Evolutionary conservation across 2,888 invertebrate genomes (phyloP), one percentile per base, ranked within the genome.

Genomic region (Diloba caeruleocephala): DNA sequence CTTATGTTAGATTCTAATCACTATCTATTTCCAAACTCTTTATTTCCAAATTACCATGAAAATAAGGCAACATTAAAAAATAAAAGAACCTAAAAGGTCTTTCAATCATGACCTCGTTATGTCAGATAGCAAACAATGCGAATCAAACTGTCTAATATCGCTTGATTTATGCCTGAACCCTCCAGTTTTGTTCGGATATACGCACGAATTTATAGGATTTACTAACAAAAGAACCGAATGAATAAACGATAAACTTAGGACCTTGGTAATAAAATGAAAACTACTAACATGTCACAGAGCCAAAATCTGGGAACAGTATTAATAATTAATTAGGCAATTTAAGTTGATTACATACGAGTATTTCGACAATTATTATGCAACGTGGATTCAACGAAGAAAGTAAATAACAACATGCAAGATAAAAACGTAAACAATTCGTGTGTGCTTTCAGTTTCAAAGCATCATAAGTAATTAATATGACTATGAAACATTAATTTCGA

Each of bases 101-200:
- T 14, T 37, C 19, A 32, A 6, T 55, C 39, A 15, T 56, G 62
- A 39, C 38, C 60, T 51, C 25, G 19, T 50, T 37, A 32, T 26
- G 48, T 42, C 59, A 54, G 50, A 67, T 44, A 54, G 43, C 45
- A 37, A 62, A 71, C 53, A 71, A 72, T 59, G 41, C 38, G 36
- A 48, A 50, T 62, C 59, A 44, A 60, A 57, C 58, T 60, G 59
- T 69, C 63, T 59, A 49, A 55, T 67, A 56, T 43, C 41, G 39
- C 48, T 50, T 59, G 69, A 73, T 74, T 71, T 69, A 59, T 71
- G 37, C 38, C 43, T 31, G 37, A 38, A 51, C 53, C 61, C 25
- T 55, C 48, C 36, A 55, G 36, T 65, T 51, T 57, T 51, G 45
- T 68, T 61, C 38, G 48, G 23, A 49, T 51, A 54, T 58, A 41